These are phyloP conservation scores for Montipora sp. DNA, from an alignment of 64 coral and sea anemone genomes.

Conservation along the genomic window DNA sequence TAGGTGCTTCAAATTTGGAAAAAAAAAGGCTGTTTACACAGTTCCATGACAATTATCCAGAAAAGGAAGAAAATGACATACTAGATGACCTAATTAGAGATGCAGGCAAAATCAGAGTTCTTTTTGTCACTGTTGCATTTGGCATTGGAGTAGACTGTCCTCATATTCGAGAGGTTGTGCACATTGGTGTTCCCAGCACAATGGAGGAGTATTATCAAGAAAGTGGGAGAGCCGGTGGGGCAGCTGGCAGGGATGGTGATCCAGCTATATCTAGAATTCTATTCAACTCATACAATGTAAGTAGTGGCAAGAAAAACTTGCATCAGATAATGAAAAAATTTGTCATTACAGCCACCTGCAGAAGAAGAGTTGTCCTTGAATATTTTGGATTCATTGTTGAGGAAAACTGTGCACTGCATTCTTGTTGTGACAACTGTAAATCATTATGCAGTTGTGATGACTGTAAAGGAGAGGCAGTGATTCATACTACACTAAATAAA, in stretches of 20 bases:
- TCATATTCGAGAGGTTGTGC: constrained; percentile 53
- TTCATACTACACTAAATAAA: too few relatives aligned
- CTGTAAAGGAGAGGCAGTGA: too few relatives aligned
- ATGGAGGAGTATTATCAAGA: constrained; percentile 77
- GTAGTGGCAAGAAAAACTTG: constrained; percentile 22
- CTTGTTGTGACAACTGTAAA: constrained; percentile 3
- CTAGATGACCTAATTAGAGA: neutral
- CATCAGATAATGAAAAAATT: neutral
- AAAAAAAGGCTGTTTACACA: constrained; percentile 68
- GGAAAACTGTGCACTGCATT: neutral
- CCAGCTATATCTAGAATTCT: constrained; percentile 11
- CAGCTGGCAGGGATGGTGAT: constrained; percentile 53
- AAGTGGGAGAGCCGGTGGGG: constrained; percentile 60
- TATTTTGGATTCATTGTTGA: neutral
- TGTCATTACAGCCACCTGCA: neutral
- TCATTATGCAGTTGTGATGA: too few relatives aligned
- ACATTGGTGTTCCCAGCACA: constrained; percentile 53
- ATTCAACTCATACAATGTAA: constrained; percentile 64
- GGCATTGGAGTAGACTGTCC: constrained; percentile 70
- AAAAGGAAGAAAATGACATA: constrained; percentile 29
- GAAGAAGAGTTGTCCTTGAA: neutral
- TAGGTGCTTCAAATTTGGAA: neutral
- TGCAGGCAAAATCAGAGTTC: constrained; percentile 28
- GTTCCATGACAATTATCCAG: constrained; percentile 51
- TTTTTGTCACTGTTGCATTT: constrained; percentile 74